Evolutionary conservation across 2,888 invertebrate genomes (phyloP).

Genomic region (Caenorhabditis sp.): DNA sequence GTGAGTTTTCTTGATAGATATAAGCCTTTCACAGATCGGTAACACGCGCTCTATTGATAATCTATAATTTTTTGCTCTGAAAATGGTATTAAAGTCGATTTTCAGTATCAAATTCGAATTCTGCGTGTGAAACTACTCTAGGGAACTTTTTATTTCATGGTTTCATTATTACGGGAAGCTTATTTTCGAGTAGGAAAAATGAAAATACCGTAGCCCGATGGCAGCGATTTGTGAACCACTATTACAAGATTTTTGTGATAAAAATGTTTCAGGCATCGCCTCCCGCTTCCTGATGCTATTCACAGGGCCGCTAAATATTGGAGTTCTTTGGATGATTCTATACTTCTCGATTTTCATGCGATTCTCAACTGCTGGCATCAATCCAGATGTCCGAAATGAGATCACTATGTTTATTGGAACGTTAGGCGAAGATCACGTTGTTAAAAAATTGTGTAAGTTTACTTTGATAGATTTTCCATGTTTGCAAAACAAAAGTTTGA

Average conservation of each 20-base stretch:
- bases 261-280: conserved; percentile 9
- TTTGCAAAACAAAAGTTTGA: too few relatives aligned
- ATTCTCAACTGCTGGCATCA: conserved; percentile 25
- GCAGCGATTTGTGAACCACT: too few relatives aligned
- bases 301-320: conserved; percentile 31
- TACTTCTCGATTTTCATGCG: conserved; percentile 25
- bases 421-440: conserved; percentile 12
- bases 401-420: conserved; percentile 21
- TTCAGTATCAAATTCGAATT: too few relatives aligned
- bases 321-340: conserved; percentile 31
- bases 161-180: too few relatives aligned
- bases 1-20: not conserved
- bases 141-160: too few relatives aligned
- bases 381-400: conserved; percentile 19
- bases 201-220: too few relatives aligned
- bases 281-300: conserved; percentile 28
- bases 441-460: conserved; percentile 27
- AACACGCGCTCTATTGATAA: too few relatives aligned
- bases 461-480: not conserved
- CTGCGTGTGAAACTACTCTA: too few relatives aligned
- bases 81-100: too few relatives aligned
- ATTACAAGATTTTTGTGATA: too few relatives aligned
- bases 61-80: too few relatives aligned
- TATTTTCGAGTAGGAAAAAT: too few relatives aligned
- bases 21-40: not conserved